Evolutionary conservation across 2,888 invertebrate species (phyloP).

Genomic region (Hypena proboscidalis): DNA sequence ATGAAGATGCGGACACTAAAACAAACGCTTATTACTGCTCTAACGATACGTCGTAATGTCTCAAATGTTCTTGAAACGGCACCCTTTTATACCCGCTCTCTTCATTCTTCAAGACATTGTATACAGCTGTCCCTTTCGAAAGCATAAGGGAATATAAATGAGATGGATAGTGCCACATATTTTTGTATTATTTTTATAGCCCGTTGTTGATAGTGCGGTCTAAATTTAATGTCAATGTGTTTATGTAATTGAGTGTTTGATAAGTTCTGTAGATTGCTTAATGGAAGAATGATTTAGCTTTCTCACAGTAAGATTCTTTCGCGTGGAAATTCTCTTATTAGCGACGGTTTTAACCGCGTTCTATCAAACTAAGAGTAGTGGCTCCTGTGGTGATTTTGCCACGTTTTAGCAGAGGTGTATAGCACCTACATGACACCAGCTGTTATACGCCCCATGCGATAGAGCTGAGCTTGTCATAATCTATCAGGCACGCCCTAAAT

Average conservation of each 20-base stretch:
- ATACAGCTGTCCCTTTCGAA: conserved; percentile 23
- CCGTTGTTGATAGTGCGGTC: conserved; percentile 28
- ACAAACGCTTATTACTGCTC: conserved; percentile 43
- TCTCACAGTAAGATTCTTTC: too few relatives aligned
- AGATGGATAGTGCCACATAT: conserved; percentile 36
- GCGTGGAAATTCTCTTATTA: too few relatives aligned
- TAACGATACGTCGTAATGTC: conserved; percentile 45
- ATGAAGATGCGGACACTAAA: conserved; percentile 40
- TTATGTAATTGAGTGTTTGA: conserved; percentile 5
- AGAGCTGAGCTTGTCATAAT: too few relatives aligned
- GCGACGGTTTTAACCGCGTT: too few relatives aligned
- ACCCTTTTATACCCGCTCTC: conserved; percentile 35
- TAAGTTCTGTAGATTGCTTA: neutral
- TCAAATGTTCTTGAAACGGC: conserved; percentile 37
- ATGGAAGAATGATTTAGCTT: too few relatives aligned
- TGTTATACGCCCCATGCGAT: too few relatives aligned
- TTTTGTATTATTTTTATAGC: conserved; percentile 26
- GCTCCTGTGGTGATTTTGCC: too few relatives aligned
- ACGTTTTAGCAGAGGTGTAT: too few relatives aligned
- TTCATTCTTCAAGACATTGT: conserved; percentile 13
- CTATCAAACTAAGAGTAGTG: too few relatives aligned
- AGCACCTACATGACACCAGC: too few relatives aligned
- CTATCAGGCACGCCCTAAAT: too few relatives aligned
- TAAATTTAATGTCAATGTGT: conserved; percentile 3
- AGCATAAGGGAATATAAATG: conserved; percentile 42